Conservation (phyloP, 2,888 invertebrate species). For the Hartigia nigra region DNA sequence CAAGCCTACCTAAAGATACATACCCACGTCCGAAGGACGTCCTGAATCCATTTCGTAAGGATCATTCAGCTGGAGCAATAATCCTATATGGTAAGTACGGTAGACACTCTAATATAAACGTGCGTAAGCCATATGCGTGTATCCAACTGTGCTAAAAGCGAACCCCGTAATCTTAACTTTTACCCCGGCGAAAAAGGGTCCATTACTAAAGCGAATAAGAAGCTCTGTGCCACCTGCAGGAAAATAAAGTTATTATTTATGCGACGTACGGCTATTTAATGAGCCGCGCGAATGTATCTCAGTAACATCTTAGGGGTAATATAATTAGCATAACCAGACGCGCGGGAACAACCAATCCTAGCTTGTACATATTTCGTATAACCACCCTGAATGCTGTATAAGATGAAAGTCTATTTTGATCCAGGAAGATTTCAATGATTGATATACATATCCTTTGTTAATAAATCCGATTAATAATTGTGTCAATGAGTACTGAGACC, state of each 20-base stretch:
- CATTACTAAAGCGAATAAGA: slow-evolving; percentile 18
- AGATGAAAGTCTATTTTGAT: not conserved
- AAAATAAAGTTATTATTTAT: slow-evolving; percentile 55
- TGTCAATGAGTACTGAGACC: not conserved
- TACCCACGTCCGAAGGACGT: not conserved
- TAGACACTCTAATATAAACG: not conserved
- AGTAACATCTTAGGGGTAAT: slow-evolving; percentile 41
- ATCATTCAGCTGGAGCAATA: not conserved
- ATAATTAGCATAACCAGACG: slow-evolving; percentile 55
- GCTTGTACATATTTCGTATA: not conserved
- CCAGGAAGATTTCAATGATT: not conserved
- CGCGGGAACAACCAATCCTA: not conserved
- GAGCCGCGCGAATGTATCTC: slow-evolving; percentile 34
- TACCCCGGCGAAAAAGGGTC: slow-evolving; percentile 26
- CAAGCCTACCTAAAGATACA: not conserved
- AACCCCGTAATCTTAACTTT: slow-evolving; percentile 11
- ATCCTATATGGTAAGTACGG: not conserved
- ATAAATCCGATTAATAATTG: not conserved
- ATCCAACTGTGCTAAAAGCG: not conserved
- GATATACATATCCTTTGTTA: not conserved
- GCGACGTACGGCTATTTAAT: slow-evolving; percentile 43
- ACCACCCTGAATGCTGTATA: not conserved
- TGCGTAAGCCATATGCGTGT: not conserved
- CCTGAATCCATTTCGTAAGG: not conserved
- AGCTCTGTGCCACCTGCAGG: slow-evolving; percentile 20